phyloP scores from a whole-genome alignment of 2,113 vertebrate genomes.

The Microtus ochrogaster region DNA sequence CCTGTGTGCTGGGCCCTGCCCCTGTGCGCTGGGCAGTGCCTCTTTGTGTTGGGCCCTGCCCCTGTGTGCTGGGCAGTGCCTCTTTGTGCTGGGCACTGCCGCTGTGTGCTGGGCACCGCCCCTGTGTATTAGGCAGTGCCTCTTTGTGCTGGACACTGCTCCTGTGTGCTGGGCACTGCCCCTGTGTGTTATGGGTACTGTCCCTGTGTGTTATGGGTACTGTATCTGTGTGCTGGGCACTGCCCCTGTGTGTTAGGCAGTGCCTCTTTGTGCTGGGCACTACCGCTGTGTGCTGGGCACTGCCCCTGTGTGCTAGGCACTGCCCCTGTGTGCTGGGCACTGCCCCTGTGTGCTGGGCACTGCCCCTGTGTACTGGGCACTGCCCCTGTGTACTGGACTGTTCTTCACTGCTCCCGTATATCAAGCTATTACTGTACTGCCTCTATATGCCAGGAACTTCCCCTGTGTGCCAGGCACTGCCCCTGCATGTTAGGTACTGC shows the following conservation, averaged over 20 bases:
- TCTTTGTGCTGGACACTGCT: neutral
- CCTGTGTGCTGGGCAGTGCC: fast-evolving
- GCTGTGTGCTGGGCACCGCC: fast-evolving
- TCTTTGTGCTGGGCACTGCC: neutral
- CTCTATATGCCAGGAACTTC: too few species aligned
- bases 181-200: neutral
- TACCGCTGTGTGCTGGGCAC: fast-evolving
- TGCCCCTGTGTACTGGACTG: neutral
- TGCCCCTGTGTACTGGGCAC: neutral
- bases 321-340: neutral
- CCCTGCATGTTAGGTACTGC: neutral
- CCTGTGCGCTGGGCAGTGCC: neutral
- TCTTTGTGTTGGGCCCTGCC: neutral
- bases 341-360: neutral
- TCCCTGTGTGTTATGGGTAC: neutral
- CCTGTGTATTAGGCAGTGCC: neutral
- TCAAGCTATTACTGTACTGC: too few species aligned
- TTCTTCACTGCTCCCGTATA: neutral
- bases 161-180: neutral
- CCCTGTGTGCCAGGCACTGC: neutral
- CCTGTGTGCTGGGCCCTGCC: neutral
- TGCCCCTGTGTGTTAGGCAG: too few species aligned
- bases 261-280: too few species aligned
- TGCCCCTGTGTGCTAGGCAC: neutral
- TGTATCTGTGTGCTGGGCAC: too few species aligned